Evolutionary conservation across 64 coral and sea anemone genomes (phyloP).

Genomic region (Pocillopora damicornis): DNA sequence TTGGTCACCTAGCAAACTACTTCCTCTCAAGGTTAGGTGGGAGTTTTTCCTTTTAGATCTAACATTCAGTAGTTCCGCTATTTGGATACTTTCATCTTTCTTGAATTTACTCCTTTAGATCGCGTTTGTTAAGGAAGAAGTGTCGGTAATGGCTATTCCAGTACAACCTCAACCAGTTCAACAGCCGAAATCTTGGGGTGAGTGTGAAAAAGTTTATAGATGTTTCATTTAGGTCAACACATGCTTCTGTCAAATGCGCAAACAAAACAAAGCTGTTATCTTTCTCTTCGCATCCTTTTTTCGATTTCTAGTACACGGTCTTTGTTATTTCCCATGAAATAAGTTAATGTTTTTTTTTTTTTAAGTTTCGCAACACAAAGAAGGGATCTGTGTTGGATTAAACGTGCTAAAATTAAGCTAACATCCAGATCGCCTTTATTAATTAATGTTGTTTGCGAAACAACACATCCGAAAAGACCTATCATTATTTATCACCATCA

Average conservation of each 20-base stretch:
- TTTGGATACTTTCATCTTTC: not conserved
- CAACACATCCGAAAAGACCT: too few relatives aligned
- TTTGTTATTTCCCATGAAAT: too few relatives aligned
- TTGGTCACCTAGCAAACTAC: not conserved
- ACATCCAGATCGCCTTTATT: too few relatives aligned
- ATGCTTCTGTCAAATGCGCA: not conserved
- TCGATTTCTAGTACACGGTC: too few relatives aligned
- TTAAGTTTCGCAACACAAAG: too few relatives aligned
- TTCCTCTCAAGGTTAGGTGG: slow-evolving; percentile 1
- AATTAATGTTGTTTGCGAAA: too few relatives aligned
- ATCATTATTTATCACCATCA: not conserved
- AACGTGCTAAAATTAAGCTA: too few relatives aligned
- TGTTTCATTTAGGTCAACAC: not conserved
- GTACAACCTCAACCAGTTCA: slow-evolving; percentile 69
- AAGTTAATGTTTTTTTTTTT: too few relatives aligned
- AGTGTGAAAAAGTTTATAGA: not conserved
- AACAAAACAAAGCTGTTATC: not conserved
- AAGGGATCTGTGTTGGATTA: too few relatives aligned
- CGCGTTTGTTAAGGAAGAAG: not conserved
- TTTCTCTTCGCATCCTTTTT: not conserved
- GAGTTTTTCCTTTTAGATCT: not conserved
- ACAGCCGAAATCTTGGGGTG: slow-evolving; percentile 99
- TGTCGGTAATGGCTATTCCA: slow-evolving; percentile 75
- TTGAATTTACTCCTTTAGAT: not conserved
- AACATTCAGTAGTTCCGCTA: not conserved